Conservation (phyloP, 2,113 vertebrate species). For the Choloepus hoffmanni region DNA sequence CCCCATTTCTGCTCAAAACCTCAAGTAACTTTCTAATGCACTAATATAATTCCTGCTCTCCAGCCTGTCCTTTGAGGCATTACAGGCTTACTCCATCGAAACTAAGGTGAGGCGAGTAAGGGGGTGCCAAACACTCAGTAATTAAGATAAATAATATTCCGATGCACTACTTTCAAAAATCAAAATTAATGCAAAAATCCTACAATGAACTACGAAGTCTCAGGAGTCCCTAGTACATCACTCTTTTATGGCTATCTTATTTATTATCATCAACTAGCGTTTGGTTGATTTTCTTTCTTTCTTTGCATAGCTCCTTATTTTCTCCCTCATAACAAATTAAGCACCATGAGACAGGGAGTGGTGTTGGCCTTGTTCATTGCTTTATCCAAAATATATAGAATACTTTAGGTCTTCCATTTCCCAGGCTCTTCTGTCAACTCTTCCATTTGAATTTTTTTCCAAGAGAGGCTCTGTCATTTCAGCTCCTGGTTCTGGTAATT, state of each 20-base stretch:
- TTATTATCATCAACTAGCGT: background rate
- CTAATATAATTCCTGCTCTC: no score
- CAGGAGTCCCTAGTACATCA: background rate
- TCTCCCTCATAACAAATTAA: background rate
- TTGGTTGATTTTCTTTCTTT: constrained; percentile 9
- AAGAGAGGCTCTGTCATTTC: background rate
- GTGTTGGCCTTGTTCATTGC: background rate
- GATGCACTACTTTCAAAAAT: background rate
- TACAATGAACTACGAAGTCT: background rate
- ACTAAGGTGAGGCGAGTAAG: background rate
- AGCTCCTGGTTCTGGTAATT: background rate
- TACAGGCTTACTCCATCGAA: background rate
- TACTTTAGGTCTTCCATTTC: background rate
- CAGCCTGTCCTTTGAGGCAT: background rate
- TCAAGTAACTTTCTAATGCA: no score
- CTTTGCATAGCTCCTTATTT: background rate
- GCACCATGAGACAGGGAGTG: background rate
- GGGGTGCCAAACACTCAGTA: background rate
- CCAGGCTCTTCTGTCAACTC: background rate
- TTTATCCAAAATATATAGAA: background rate
- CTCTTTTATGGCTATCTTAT: background rate
- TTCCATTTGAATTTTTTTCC: background rate
- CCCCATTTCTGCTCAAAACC: no score
- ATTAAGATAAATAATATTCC: constrained; percentile 11
- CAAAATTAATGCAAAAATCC: background rate